Evolutionary conservation across 2,888 invertebrate species (phyloP), one percentile per base, ranked within the genome.

Genomic region (Caenorhabditis plicata): DNA sequence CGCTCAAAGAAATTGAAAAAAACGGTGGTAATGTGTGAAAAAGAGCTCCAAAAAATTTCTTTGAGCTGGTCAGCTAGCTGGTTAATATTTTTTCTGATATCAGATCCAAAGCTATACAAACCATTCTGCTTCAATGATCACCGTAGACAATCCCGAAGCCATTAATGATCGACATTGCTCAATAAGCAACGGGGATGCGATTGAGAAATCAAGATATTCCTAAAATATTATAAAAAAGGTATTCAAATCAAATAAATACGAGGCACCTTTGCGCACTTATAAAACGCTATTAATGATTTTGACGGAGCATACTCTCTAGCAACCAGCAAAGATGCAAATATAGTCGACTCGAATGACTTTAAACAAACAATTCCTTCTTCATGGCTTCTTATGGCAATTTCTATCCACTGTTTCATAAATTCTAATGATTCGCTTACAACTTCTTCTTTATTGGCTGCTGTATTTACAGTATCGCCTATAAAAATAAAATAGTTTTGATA

Each of bases 391-490:
- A 22, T 25, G 1, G 57, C 63, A n/a, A 74, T 31, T 8, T 43
- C 36, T 8, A 74, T 22, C 75, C 75, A 75, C 15, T 60, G 50
- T 7, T 60, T 49, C 7, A 73, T 38, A 38, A 48, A 54, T 25
- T 44, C 41, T 1, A 75, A 40, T 3, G 63, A 46, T 60, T 75
- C 74, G 31, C 45, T 49, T 13, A 68, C 40, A 27, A 76, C 66
- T 38, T 75, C 75, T 15, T 35, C 40, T 49, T 66, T 64, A 45
- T 75, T 75, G 8, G 49, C 64, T 7, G 57, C 58, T 20, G 47
- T 62, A 27, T 68, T 73, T 2, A 75, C 51, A 19, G 69, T 75
- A 26, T 64, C 61, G 8, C 73, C 74, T 73, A 41, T 20, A 58
- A 35, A n/a, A 25, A 38, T 5, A 54, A 25, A 22, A 19, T 25